These are phyloP conservation scores for Athripsodes cinereus DNA, from an alignment of 2,888 invertebrate genomes.

Conservation along the genomic window DNA sequence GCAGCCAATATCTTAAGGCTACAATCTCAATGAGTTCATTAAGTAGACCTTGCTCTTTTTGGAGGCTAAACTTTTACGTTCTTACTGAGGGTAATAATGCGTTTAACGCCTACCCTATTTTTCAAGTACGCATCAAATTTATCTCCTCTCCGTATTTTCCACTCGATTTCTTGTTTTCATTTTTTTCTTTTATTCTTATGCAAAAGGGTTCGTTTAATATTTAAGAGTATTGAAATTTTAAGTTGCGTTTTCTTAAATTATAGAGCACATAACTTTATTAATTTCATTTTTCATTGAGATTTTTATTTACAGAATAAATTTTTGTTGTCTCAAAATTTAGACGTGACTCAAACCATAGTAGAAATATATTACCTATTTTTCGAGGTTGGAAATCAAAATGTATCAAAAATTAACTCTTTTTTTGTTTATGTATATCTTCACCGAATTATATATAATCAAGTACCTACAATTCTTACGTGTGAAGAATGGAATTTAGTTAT, in stretches of 20 bases:
- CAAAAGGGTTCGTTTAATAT: neutral
- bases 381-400: no score
- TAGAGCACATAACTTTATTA: neutral
- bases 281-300: neutral
- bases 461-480: no score
- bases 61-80: slow-evolving; percentile 17
- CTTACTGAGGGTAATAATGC: slow-evolving; percentile 25
- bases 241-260: neutral
- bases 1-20: neutral
- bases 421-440: no score
- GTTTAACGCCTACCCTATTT: slow-evolving; percentile 22
- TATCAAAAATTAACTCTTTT: no score
- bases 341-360: no score
- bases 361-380: no score
- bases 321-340: no score
- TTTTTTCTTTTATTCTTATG: neutral
- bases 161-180: neutral
- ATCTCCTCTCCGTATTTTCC: neutral
- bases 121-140: neutral
- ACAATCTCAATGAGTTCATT: neutral
- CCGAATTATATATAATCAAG: no score
- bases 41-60: neutral
- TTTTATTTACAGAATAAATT: no score
- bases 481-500: no score
- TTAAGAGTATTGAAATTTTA: neutral